phyloP scores from a whole-genome alignment of 37 sponge, comb jelly and placozoan genomes.

The Axinella damicornis region DNA sequence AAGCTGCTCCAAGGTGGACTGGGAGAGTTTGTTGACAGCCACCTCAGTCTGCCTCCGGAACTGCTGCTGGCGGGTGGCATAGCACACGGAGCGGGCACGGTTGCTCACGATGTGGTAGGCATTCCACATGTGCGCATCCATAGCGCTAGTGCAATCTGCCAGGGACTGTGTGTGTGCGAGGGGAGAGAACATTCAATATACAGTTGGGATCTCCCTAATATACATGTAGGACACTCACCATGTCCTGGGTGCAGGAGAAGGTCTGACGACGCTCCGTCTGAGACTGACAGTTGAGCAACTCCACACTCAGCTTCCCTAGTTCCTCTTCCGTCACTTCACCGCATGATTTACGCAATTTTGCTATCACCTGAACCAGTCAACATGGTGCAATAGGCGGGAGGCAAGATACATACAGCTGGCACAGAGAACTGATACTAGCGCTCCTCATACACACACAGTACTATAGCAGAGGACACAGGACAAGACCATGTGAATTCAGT shows the following conservation, averaged over 20 bases:
- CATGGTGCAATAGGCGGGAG: no score
- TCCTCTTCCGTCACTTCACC: slow-evolving; percentile 79
- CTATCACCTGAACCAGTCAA: slow-evolving; percentile 66
- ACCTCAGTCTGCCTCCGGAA: slow-evolving; percentile 76
- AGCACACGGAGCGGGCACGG: slow-evolving; percentile 86
- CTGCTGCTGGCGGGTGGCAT: slow-evolving; percentile 78
- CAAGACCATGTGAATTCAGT: no score
- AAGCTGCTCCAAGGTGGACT: slow-evolving; percentile 63
- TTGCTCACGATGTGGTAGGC: slow-evolving; percentile 91
- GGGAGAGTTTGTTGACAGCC: slow-evolving; percentile 74
- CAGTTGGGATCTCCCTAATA: neutral
- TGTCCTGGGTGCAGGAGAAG: slow-evolving; percentile 73
- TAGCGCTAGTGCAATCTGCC: slow-evolving; percentile 84
- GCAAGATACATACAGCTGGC: no score
- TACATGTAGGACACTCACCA: slow-evolving; percentile 63
- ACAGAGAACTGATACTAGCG: no score
- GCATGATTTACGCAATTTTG: slow-evolving; percentile 56
- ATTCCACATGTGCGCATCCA: slow-evolving; percentile 83
- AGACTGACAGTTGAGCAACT: slow-evolving; percentile 82
- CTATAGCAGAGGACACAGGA: no score
- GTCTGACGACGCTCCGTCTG: slow-evolving; percentile 66
- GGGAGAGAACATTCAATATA: neutral
- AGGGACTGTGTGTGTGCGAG: slow-evolving; percentile 40
- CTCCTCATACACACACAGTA: no score
- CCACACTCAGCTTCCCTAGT: slow-evolving; percentile 81